A percentile compares a stretch with the other conserved stretches of the same genome.
These are phyloP conservation scores for Pachymerium ferrugineum DNA, from an alignment of 2,888 invertebrate species.

Conservation along the genomic window DNA sequence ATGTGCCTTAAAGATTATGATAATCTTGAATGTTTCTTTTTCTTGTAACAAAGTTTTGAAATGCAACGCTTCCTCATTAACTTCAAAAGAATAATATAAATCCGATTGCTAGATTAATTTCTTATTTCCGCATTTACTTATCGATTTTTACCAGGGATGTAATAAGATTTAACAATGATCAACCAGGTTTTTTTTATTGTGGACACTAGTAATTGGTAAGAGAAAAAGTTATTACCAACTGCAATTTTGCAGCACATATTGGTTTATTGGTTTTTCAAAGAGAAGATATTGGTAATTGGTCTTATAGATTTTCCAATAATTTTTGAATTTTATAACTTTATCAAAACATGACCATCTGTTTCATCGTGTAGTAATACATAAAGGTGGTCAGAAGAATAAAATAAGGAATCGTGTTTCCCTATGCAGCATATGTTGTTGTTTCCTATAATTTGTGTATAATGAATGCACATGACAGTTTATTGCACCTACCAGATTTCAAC, in stretches of 20 bases:
- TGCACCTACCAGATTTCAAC: slow-evolving; percentile 15
- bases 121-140: too few species aligned
- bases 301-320: slow-evolving; percentile 14
- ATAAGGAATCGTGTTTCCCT: not conserved
- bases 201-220: not conserved
- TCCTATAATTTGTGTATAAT: slow-evolving; percentile 14
- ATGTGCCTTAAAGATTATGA: too few species aligned
- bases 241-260: slow-evolving; percentile 16
- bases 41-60: too few species aligned
- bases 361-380: not conserved
- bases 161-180: too few species aligned
- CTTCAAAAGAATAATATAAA: too few species aligned
- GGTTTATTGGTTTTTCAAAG: slow-evolving; percentile 9
- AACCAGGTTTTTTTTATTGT: too few species aligned
- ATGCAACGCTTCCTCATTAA: too few species aligned
- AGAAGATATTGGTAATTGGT: not conserved
- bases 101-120: too few species aligned
- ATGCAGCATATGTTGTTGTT: not conserved
- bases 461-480: slow-evolving; percentile 14
- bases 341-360: slow-evolving; percentile 4
- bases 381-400: not conserved
- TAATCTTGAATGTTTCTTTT: too few species aligned
- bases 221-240: not conserved
- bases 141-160: too few species aligned
- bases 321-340: slow-evolving; percentile 20